Evolutionary conservation across 2,888 invertebrate species (phyloP).

Genomic region (Galerucella pusilla): DNA sequence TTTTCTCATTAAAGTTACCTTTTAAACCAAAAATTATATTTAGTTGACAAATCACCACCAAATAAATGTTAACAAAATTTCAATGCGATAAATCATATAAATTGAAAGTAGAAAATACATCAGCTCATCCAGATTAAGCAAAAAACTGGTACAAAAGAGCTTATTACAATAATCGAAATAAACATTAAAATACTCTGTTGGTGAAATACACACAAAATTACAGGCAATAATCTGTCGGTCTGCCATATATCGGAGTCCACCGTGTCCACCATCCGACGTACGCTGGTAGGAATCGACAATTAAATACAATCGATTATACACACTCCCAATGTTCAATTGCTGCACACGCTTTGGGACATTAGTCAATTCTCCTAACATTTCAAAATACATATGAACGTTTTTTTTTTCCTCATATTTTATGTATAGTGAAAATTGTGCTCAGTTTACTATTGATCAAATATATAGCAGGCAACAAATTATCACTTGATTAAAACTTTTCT

Average conservation of each 20-base stretch:
- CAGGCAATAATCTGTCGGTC: conserved; percentile 54
- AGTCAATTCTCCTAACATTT: conserved; percentile 19
- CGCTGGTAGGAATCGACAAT: conserved; percentile 54
- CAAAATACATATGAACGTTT: no score
- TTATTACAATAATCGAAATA: conserved; percentile 48
- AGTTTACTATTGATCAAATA: no score
- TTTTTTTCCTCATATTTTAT: no score
- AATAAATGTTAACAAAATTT: conserved; percentile 37
- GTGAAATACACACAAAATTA: conserved; percentile 53
- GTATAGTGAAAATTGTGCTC: no score
- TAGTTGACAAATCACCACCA: conserved; percentile 25
- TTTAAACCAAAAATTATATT: background rate
- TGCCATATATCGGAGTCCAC: conserved; percentile 41
- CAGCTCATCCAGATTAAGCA: conserved; percentile 52
- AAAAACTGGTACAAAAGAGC: conserved; percentile 50
- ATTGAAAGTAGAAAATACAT: conserved; percentile 50
- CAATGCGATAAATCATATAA: conserved; percentile 40
- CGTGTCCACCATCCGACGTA: conserved; percentile 31
- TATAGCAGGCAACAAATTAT: no score
- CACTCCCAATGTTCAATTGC: conserved; percentile 44
- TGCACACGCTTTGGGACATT: conserved; percentile 30
- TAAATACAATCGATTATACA: conserved; percentile 58
- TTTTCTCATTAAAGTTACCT: background rate
- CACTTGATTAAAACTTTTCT: no score
- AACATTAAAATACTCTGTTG: conserved; percentile 48